These are phyloP conservation scores for Sturnira hondurensis DNA, from an alignment of 2,113 vertebrate genomes.

Conservation along the genomic window DNA sequence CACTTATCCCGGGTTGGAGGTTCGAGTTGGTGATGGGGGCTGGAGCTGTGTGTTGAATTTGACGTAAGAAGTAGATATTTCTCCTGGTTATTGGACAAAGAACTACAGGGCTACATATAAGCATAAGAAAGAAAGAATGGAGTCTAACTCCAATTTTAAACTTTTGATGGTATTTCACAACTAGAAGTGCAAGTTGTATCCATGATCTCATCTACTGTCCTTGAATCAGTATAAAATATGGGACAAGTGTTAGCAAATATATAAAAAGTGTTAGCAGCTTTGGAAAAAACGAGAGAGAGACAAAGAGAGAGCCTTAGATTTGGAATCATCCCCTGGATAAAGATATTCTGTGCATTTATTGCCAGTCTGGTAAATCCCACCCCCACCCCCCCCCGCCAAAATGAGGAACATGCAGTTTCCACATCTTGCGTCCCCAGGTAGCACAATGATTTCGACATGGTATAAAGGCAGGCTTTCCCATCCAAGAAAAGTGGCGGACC, in stretches of 20 bases:
- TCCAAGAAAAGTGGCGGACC: neutral
- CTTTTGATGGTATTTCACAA: neutral
- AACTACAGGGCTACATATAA: neutral
- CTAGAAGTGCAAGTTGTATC: neutral
- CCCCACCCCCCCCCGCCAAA: no score
- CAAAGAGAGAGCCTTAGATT: neutral
- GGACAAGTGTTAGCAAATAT: neutral
- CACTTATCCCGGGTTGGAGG: neutral
- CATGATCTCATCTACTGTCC: neutral
- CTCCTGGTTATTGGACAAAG: neutral
- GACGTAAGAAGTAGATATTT: neutral
- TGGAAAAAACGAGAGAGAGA: neutral
- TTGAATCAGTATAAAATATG: neutral
- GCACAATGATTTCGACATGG: neutral
- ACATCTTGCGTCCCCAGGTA: neutral
- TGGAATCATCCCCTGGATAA: neutral
- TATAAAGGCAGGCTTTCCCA: neutral
- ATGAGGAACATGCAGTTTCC: neutral
- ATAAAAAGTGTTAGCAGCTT: neutral
- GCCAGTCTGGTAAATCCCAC: neutral
- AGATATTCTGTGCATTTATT: neutral
- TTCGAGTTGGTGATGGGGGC: neutral
- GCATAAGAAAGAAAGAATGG: neutral
- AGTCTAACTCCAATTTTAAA: neutral
- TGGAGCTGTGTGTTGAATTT: neutral